Evolutionary conservation across 2,888 invertebrate genomes (phyloP).

Genomic region (Cataglyphis livida): DNA sequence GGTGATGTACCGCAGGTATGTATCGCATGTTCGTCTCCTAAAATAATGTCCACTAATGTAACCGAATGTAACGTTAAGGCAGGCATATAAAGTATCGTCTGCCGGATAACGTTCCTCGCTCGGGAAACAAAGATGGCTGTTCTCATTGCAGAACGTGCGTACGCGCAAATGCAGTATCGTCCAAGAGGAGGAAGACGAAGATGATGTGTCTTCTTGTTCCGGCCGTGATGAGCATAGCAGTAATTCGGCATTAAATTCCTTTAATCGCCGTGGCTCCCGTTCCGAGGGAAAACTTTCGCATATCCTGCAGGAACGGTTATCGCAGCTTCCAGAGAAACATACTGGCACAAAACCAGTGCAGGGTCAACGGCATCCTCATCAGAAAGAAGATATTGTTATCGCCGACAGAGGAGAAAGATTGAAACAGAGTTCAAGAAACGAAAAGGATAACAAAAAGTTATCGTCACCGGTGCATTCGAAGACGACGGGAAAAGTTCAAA

Average conservation of each 20-base stretch:
- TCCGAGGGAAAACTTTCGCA: constrained; percentile 93
- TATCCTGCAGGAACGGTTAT: constrained; percentile 88
- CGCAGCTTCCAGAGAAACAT: constrained; percentile 88
- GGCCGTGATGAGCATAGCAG: constrained; percentile 87
- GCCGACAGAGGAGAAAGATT: constrained; percentile 66
- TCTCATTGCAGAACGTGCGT: constrained; percentile 86
- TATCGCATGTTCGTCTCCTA: constrained; percentile 34
- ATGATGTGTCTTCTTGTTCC: constrained; percentile 89
- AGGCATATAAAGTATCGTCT: not conserved
- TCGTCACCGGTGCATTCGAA: constrained; percentile 68
- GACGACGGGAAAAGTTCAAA: constrained; percentile 50
- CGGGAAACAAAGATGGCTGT: constrained; percentile 31
- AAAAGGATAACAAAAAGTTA: constrained; percentile 56
- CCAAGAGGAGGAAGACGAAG: constrained; percentile 96
- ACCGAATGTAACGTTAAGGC: constrained; percentile 14
- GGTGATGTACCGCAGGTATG: constrained; percentile 90
- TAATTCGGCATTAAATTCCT: constrained; percentile 85
- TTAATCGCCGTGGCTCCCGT: constrained; percentile 91
- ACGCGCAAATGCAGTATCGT: constrained; percentile 96
- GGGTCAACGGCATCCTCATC: constrained; percentile 69
- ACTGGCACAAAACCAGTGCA: constrained; percentile 79
- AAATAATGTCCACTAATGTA: constrained; percentile 2
- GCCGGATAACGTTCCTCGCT: not conserved
- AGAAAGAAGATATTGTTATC: constrained; percentile 61
- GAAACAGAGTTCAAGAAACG: constrained; percentile 63